Conservation (phyloP, 2,888 invertebrate species). For the Leptopterna dolabrata region DNA sequence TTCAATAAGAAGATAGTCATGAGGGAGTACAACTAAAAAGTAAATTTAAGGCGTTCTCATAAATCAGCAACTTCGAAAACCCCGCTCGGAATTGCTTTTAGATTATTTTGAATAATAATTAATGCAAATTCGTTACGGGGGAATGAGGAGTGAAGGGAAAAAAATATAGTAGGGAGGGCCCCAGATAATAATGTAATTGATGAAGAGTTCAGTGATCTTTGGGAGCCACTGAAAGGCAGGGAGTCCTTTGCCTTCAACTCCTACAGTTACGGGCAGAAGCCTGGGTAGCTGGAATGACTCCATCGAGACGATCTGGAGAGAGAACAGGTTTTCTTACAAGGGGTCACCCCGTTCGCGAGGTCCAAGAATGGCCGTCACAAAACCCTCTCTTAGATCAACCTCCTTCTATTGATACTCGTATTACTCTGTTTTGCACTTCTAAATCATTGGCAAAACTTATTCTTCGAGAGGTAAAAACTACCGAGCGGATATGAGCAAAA, state of each 20-base stretch:
- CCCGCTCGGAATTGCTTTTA: not conserved
- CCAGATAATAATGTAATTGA: slow-evolving; percentile 45
- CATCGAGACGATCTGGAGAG: slow-evolving; percentile 27
- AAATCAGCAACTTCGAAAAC: not conserved
- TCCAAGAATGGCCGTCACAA: slow-evolving; percentile 41
- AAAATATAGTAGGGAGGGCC: not conserved
- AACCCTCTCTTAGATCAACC: slow-evolving; percentile 24
- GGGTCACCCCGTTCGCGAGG: slow-evolving; percentile 32
- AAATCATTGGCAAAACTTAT: not conserved
- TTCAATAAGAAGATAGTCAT: not conserved
- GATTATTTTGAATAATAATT: slow-evolving; percentile 36
- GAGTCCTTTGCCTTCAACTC: not conserved
- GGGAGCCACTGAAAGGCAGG: slow-evolving; percentile 40
- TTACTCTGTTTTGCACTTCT: not conserved
- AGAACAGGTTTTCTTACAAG: slow-evolving; percentile 49
- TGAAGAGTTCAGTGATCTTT: slow-evolving; percentile 49
- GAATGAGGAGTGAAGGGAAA: not conserved
- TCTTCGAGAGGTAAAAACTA: not conserved
- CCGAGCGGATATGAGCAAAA: too few species aligned
- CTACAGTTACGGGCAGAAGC: slow-evolving; percentile 17
- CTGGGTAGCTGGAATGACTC: slow-evolving; percentile 47
- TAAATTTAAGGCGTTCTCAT: not conserved
- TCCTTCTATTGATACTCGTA: not conserved
- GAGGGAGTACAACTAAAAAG: not conserved
- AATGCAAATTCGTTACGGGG: slow-evolving; percentile 7